Percentiles rank a stretch among this genome's conserved stretches.
Conservation (phyloP, 2,888 invertebrate genomes). For the Deilephila elpenor region DNA sequence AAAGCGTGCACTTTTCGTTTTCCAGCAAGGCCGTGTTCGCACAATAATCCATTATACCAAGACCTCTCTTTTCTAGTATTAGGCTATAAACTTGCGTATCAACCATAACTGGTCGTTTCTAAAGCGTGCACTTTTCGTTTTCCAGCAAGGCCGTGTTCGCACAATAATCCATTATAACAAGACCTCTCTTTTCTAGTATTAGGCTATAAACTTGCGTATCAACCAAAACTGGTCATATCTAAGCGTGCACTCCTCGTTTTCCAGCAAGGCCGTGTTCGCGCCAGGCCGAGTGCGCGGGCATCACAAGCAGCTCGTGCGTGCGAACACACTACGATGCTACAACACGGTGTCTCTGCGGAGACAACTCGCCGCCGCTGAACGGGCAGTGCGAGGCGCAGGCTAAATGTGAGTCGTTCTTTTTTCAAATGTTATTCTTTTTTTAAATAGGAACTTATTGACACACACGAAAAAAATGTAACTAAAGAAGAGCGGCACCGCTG, state of each 20-base stretch:
- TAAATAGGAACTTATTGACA: too few relatives aligned
- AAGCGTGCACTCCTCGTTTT: constrained; percentile 31
- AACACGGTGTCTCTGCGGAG: constrained; percentile 88
- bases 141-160: constrained; percentile 85
- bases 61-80: too few relatives aligned
- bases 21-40: constrained; percentile 85
- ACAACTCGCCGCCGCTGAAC: constrained; percentile 87
- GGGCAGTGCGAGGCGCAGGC: constrained; percentile 86
- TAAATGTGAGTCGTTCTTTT: constrained; percentile 80
- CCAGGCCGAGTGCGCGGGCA: constrained; percentile 87
- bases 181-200: too few relatives aligned
- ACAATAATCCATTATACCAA: too few relatives aligned
- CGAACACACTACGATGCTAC: constrained; percentile 86
- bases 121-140: constrained; percentile 20
- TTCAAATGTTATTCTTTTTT: neutral
- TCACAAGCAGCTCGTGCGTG: constrained; percentile 87
- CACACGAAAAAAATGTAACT: too few relatives aligned
- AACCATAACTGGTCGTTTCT: neutral
- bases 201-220: too few relatives aligned
- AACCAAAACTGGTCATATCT: too few relatives aligned
- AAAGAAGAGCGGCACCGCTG: too few relatives aligned
- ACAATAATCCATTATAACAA: constrained; percentile 67
- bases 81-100: neutral
- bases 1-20: constrained; percentile 21
- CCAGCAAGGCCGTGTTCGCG: constrained; percentile 86